Evolutionary conservation across 64 coral and sea anemone species (phyloP), one percentile per base, ranked within the genome.

Genomic region (Pocillopora damicornis): DNA sequence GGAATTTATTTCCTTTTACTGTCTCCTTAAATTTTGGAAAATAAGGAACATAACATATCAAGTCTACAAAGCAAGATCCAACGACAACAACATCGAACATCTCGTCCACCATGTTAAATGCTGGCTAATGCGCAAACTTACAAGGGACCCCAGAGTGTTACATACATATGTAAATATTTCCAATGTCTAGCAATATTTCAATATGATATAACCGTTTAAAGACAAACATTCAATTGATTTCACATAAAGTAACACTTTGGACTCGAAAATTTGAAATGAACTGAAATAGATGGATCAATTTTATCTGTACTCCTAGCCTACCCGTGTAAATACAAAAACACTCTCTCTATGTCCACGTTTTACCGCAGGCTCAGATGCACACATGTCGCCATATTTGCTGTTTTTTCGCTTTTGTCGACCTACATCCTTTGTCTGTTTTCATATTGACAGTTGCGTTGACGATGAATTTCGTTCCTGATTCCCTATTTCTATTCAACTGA

Each of bases 51-150:
- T 94, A 98, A 77, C 89, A 87, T 23, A 94, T 75, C 90, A 98
- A 87, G 74, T 98, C 95, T 0, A 91, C 81, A 51, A 98, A 98
- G 42, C 92, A 98, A 3, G 95, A 91, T 22, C 95, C 95, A 22
- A 98, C 73, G 22, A 98, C 92, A 78, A 94, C 92, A 0, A 98
- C 87, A 75, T 94, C 89, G 38, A 89, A 86, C 58, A 8, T 60
- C 18, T 37, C 60, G 11, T 76, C 35, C 65, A 30, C 68, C 86
- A 66, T 88, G 15, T 12, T 74, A 1, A 56, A 9, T 15, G 0
- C 14, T 6, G 14, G n/a, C 77, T 7, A 14, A 79, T 60, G 1
- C 1, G 13, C 18, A 25, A 0, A 11, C 11, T n/a, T 11, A 11
- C 22, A 10, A n/a, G 67, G 20, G 7, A 7, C 67, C 67, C 67